Conservation (phyloP, 2,888 invertebrate genomes). For the Steinernema hermaphroditum region DNA sequence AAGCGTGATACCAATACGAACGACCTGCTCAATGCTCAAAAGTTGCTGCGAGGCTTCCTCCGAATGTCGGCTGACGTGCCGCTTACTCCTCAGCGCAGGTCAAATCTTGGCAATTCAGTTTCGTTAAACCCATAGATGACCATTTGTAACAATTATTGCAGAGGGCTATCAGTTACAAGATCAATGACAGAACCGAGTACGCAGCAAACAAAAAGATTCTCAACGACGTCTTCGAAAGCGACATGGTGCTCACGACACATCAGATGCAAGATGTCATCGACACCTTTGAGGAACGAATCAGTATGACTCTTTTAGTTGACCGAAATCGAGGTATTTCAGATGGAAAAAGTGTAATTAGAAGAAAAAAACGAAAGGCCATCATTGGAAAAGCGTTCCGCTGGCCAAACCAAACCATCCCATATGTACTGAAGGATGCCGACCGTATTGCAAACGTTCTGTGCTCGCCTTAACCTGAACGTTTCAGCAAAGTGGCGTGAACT, state of each 20-base stretch:
- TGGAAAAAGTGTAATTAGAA: not conserved
- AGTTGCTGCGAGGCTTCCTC: constrained; percentile 4
- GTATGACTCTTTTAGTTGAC: constrained; percentile 30
- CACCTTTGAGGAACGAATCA: constrained; percentile 32
- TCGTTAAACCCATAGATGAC: too few species aligned
- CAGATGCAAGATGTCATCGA: constrained; percentile 35
- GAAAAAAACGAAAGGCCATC: constrained; percentile 43
- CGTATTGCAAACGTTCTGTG: constrained; percentile 26
- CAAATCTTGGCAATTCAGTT: not conserved
- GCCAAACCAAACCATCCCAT: constrained; percentile 47
- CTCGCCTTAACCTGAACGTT: constrained; percentile 16
- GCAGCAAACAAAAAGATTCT: constrained; percentile 34
- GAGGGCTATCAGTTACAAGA: constrained; percentile 32
- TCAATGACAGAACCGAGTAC: constrained; percentile 31
- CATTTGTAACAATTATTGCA: too few species aligned
- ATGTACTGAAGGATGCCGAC: constrained; percentile 42
- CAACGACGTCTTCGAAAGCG: constrained; percentile 34
- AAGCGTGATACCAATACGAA: constrained; percentile 17
- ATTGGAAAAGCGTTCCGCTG: constrained; percentile 46
- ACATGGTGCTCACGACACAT: constrained; percentile 33
- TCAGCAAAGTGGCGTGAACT: constrained; percentile 47
- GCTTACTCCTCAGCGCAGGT: not conserved
- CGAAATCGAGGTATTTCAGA: constrained; percentile 5
- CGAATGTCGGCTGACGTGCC: constrained; percentile 22
- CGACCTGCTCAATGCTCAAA: constrained; percentile 16